Conservation (phyloP, 2,888 invertebrate genomes). For the Apotomis turbidana region DNA sequence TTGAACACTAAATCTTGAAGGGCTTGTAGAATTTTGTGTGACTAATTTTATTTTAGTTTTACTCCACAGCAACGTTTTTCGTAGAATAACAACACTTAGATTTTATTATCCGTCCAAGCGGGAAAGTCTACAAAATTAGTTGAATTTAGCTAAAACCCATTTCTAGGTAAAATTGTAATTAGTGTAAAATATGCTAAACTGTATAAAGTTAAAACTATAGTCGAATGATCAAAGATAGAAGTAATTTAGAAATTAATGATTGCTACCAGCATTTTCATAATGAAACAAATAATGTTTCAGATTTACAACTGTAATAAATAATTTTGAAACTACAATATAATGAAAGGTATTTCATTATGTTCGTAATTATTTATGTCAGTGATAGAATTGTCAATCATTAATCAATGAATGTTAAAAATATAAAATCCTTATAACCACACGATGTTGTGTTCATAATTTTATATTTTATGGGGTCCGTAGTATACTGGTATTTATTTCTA, state of each 20-base stretch:
- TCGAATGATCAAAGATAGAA: slow-evolving; percentile 37
- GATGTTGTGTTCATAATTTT: neutral
- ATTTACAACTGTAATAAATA: neutral
- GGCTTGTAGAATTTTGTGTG: neutral
- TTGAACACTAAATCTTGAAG: neutral
- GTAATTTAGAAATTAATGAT: slow-evolving; percentile 9
- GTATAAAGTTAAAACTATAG: slow-evolving; percentile 41
- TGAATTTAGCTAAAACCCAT: slow-evolving; percentile 59
- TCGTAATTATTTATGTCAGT: neutral
- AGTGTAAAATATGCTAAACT: slow-evolving; percentile 50
- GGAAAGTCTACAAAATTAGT: slow-evolving; percentile 65
- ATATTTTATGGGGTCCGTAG: slow-evolving; percentile 53
- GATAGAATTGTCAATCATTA: neutral
- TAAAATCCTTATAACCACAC: neutral
- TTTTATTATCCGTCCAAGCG: slow-evolving; percentile 77
- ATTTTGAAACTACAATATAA: neutral
- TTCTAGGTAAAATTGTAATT: slow-evolving; percentile 64
- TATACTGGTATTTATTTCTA: slow-evolving; percentile 68
- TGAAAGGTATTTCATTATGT: neutral
- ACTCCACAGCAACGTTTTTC: slow-evolving; percentile 46
- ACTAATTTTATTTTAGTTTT: slow-evolving; percentile 10
- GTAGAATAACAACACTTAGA: slow-evolving; percentile 59
- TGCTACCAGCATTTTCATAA: neutral
- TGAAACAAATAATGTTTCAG: neutral
- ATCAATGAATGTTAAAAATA: neutral